Base-by-base conservation (phyloP, 2,113 vertebrate genomes). In the Tretioscincus oriximinensis region DNA sequence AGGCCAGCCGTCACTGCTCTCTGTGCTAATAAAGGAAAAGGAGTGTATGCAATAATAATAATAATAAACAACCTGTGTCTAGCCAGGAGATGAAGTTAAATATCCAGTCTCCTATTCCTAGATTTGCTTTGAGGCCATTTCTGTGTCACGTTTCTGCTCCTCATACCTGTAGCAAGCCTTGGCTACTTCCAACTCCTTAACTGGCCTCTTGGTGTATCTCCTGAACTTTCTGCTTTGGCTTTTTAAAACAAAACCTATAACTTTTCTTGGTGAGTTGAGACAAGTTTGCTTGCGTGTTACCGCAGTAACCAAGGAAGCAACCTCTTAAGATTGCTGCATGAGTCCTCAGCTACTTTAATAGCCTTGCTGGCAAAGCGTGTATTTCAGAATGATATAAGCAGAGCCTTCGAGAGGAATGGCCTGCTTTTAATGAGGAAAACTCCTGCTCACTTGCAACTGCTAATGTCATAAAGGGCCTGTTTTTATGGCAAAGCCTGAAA, bases 401-500 rank as follows among this genome's bases (percentile, higher is more conserved):
- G 92, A 92, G 76, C 67, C 75, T 49, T 12, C n/a, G 21, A 84
- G 76, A 73, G 58, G 65, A 83, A 31, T 72, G 2, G 4, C n/a
- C 73, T 58, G 49, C 73, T 76, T 85, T 80, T 89, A 91, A 92
- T 85, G 87, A 92, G 85, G 87, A 92, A 94, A 90, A 86, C 87
- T 82, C 73, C 82, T 90, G 88, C 73, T 85, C 82, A 81, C 88
- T 69, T 84, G 79, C 73, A 80, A 89, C 86, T 90, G 85, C 64
- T 91, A 88, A 88, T 89, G 84, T 92, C 85, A 83, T 88, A 90
- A 93, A 84, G 85, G 65, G 70, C 85, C 81, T 85, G 81, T 93
- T 86, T 85, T 86, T 85, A 92, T 90, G 82, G 77, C 85, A 84
- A 90, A 91, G 88, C 87, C 86, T 88, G 86, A 91, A 91, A 88